phyloP scores from a whole-genome alignment of 2,888 invertebrate genomes.

The Aproaerema taeniolella region DNA sequence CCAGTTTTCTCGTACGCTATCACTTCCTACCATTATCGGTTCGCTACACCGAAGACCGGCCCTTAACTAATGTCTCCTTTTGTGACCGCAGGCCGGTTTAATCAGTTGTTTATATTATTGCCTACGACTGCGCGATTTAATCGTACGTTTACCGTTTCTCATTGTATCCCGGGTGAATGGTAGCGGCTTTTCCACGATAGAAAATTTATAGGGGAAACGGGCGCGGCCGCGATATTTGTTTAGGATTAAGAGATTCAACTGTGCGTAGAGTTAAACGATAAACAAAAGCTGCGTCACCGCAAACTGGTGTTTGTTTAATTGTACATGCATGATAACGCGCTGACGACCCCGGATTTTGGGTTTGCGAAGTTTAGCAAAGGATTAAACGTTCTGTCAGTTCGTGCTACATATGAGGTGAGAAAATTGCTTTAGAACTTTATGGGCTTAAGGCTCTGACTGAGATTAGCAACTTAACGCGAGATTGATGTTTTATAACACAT shows the following conservation, averaged over 20 bases:
- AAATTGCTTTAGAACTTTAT: slow-evolving; percentile 26
- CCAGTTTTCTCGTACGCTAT: slow-evolving; percentile 52
- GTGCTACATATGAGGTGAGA: slow-evolving; percentile 30
- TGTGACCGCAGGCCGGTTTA: slow-evolving; percentile 65
- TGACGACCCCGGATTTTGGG: slow-evolving; percentile 39
- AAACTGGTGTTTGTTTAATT: slow-evolving; percentile 70
- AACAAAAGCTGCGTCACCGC: slow-evolving; percentile 62
- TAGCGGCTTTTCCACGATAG: slow-evolving; percentile 44
- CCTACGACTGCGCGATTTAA: slow-evolving; percentile 63
- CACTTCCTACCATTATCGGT: slow-evolving; percentile 67
- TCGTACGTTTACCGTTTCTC: slow-evolving; percentile 68
- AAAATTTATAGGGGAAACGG: slow-evolving; percentile 43
- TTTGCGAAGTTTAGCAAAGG: slow-evolving; percentile 38
- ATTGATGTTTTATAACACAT: too few species aligned
- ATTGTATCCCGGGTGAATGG: slow-evolving; percentile 51
- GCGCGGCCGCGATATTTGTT: slow-evolving; percentile 56
- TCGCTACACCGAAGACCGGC: slow-evolving; percentile 48
- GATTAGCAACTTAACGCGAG: too few species aligned
- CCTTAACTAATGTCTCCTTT: slow-evolving; percentile 73
- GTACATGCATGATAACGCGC: slow-evolving; percentile 63
- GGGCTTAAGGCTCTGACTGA: neutral
- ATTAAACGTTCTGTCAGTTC: slow-evolving; percentile 39
- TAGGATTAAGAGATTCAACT: slow-evolving; percentile 70
- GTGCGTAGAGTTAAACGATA: slow-evolving; percentile 59
- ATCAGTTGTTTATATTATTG: slow-evolving; percentile 76